A percentile compares a stretch with the other conserved stretches of the same genome.
Evolutionary conservation across 2,888 invertebrate species (phyloP).

Genomic region (Esperia sulphurella): DNA sequence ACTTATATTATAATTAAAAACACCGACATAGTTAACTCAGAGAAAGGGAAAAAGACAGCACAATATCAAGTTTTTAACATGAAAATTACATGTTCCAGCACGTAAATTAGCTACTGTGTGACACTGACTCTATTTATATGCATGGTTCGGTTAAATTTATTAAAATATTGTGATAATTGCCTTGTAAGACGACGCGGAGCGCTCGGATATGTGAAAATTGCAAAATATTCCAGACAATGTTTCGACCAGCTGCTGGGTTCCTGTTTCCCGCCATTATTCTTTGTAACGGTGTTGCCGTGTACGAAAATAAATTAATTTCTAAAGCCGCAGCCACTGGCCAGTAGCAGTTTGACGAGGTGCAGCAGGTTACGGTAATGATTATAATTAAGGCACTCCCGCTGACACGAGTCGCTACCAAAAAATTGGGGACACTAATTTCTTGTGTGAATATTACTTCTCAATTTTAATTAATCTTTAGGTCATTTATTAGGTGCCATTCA

Average conservation of each 20-base stretch:
- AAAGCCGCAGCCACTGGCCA: conserved; percentile 23
- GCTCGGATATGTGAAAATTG: conserved; percentile 17
- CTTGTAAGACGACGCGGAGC: conserved; percentile 10
- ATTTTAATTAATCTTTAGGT: too few species aligned
- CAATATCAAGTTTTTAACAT: conserved; percentile 12
- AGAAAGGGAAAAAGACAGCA: conserved; percentile 4
- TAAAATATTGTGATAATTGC: conserved; percentile 17
- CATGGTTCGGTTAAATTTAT: conserved; percentile 10
- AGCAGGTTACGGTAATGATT: conserved; percentile 23
- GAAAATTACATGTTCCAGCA: conserved; percentile 12
- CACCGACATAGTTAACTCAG: neutral
- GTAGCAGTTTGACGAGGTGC: conserved; percentile 26
- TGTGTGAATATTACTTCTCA: neutral
- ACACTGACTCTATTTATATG: conserved; percentile 10
- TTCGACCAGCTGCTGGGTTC: conserved; percentile 19
- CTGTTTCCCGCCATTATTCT: conserved; percentile 19
- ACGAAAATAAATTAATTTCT: conserved; percentile 20
- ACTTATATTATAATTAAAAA: conserved; percentile 3
- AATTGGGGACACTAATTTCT: conserved; percentile 14
- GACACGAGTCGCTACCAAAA: conserved; percentile 5
- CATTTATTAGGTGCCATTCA: too few species aligned
- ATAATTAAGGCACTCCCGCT: conserved; percentile 26
- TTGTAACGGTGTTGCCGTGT: conserved; percentile 30
- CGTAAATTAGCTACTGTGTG: conserved; percentile 11
- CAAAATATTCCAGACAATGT: conserved; percentile 17